These are phyloP conservation scores for Orthonychiurus folsomi DNA, from an alignment of 2,888 invertebrate genomes.

Conservation along the genomic window DNA sequence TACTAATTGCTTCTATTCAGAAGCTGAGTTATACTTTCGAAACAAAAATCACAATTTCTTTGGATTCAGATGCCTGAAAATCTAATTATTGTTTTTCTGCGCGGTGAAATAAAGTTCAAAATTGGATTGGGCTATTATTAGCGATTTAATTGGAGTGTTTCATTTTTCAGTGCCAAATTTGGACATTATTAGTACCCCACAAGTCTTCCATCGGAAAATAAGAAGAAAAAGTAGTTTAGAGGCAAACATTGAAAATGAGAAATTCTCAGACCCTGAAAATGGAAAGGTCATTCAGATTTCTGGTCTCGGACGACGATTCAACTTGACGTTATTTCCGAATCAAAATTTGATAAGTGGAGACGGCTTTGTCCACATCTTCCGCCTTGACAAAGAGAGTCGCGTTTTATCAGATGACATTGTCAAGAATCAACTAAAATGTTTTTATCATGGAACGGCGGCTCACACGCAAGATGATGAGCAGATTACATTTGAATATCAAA, in stretches of 20 bases:
- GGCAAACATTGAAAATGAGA: not conserved
- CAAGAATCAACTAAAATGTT: constrained; percentile 29
- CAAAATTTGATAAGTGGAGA: constrained; percentile 26
- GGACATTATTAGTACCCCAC: constrained; percentile 33
- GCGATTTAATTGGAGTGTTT: not conserved
- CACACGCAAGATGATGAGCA: not conserved
- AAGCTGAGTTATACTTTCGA: not conserved
- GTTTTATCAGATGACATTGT: constrained; percentile 26
- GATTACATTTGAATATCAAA: not conserved
- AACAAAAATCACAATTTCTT: constrained; percentile 2
- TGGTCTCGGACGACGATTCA: constrained; percentile 32
- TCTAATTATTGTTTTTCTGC: not conserved
- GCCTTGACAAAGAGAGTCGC: constrained; percentile 32
- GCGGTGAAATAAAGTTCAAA: not conserved
- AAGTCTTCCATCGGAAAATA: constrained; percentile 20
- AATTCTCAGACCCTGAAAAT: constrained; percentile 5
- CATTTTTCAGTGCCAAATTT: constrained; percentile 37
- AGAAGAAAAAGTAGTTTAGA: constrained; percentile 17
- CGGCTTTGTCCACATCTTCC: constrained; percentile 36
- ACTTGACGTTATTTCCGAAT: constrained; percentile 28
- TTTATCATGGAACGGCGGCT: constrained; percentile 29
- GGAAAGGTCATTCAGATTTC: constrained; percentile 23
- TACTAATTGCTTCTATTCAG: no score
- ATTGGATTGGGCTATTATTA: not conserved
- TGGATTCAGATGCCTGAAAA: not conserved